phyloP scores from a whole-genome alignment of 53 echinoderm and acorn worm species.

The Arbacia lixula region DNA sequence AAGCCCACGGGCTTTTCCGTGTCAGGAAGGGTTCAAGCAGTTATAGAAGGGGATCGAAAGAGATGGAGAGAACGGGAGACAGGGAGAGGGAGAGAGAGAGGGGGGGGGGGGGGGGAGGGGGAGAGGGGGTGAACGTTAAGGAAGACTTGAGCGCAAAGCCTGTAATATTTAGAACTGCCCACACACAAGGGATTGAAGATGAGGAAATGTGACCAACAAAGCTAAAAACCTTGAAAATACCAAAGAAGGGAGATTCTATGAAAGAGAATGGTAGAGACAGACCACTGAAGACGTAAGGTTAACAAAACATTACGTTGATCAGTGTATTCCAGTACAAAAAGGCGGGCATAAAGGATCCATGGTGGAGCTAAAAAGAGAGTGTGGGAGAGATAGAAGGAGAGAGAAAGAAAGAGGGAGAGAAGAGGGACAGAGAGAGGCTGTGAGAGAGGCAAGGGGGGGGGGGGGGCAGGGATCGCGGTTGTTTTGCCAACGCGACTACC shows the following conservation, averaged over 20 bases:
- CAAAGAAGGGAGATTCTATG: too few species aligned
- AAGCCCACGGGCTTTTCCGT: constrained; percentile 54
- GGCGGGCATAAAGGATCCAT: background rate
- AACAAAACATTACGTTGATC: too few species aligned
- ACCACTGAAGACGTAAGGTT: too few species aligned
- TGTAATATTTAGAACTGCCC: too few species aligned
- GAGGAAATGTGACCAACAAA: too few species aligned
- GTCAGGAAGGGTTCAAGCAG: constrained; percentile 24
- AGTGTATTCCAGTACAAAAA: too few species aligned
- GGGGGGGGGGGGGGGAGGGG: background rate
- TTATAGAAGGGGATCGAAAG: background rate
- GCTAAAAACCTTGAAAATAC: too few species aligned
- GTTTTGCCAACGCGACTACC: constrained; percentile 30
- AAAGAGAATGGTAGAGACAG: too few species aligned
- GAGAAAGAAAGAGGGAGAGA: background rate
- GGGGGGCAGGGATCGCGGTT: background rate
- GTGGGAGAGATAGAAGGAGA: background rate
- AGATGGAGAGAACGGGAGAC: background rate
- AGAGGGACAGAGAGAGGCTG: background rate
- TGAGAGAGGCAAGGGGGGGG: background rate
- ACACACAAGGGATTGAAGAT: too few species aligned
- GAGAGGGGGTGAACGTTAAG: background rate
- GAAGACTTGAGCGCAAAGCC: too few species aligned
- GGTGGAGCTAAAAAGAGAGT: background rate
- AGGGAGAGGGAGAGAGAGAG: background rate